Base-by-base conservation (phyloP, 2,888 invertebrate genomes). In the Eugnorisma glareosa region DNA sequence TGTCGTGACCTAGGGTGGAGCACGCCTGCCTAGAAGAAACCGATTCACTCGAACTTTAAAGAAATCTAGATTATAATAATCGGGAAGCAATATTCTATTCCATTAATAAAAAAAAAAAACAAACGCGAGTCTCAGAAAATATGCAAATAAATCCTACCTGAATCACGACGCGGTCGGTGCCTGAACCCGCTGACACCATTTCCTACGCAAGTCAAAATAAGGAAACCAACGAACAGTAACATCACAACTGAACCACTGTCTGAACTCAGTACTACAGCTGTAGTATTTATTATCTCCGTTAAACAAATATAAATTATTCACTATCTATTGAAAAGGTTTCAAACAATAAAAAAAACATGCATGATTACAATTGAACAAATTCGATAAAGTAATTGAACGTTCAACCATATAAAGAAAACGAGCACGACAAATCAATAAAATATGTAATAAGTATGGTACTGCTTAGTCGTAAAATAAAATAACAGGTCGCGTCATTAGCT, bases 341-440 rank as follows among this genome's bases (percentile, higher is more conserved):
- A 48, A 69, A 87, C 75, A 85, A 83, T 40, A 77, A 73, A 77
- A 75, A 67, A 67, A 69, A 64, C 51, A 61, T 67, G n/a, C 13
- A 35, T 13, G 13, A 69, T 69, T 68, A 71, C 78, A 77, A 71
- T 59, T 79, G 73, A 51, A 74, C 28, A 85, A 87, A 83, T 80
- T 77, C 64, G 51, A 75, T 67, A 81, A 64, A 73, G 57, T 54
- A 84, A 83, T 76, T 64, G 59, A 63, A 73, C 35, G 15, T 28
- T 31, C 8, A 51, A 13, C 43, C 28, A 75, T 28, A 66, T 37
- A 48, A 37, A 68, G 73, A 63, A 40, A 63, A 63, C 15, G 43
- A 40, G 54, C 83, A 83, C 83, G 83, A 68, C 48, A 51, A 59
- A 70, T 72, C 54, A 71, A 83, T 83, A 80, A 82, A 78, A 57